These are phyloP conservation scores for Acanthosepion esculentum DNA, from an alignment of 2,888 invertebrate genomes.

Conservation along the genomic window DNA sequence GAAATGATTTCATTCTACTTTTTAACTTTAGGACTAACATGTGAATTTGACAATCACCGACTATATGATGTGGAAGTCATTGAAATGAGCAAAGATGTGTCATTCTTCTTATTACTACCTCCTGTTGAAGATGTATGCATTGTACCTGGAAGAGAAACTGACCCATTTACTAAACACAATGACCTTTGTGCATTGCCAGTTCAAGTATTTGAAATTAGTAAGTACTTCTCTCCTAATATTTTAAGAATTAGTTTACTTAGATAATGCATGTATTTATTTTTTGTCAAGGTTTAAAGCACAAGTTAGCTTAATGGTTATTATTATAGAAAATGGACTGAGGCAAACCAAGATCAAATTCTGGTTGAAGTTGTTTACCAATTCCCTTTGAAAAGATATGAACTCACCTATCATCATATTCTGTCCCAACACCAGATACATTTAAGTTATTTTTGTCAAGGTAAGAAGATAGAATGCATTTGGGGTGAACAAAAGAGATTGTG, in stretches of 20 bases:
- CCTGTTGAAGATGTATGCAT: slow-evolving; percentile 94
- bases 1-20: neutral
- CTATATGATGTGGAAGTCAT: slow-evolving; percentile 95
- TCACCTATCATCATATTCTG: too few species aligned
- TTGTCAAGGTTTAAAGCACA: too few species aligned
- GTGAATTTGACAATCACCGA: slow-evolving; percentile 76
- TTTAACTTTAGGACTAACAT: slow-evolving; percentile 61
- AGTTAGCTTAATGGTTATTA: too few species aligned
- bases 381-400: too few species aligned
- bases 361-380: too few species aligned
- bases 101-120: slow-evolving; percentile 92
- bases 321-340: neutral
- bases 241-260: too few species aligned
- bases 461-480: too few species aligned
- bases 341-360: too few species aligned
- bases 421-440: too few species aligned
- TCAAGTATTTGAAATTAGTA: slow-evolving; percentile 82
- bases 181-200: slow-evolving; percentile 91
- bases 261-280: too few species aligned
- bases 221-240: slow-evolving; percentile 58
- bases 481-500: too few species aligned
- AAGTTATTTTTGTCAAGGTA: too few species aligned
- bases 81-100: slow-evolving; percentile 91
- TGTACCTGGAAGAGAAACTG: slow-evolving; percentile 82
- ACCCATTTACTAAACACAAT: slow-evolving; percentile 87